A percentile compares a stretch with the other conserved stretches of the same genome.
Evolutionary conservation across 2,797 vertebrate genomes (phyloP).

Genomic region (Phrynocephalus vlangalii): DNA sequence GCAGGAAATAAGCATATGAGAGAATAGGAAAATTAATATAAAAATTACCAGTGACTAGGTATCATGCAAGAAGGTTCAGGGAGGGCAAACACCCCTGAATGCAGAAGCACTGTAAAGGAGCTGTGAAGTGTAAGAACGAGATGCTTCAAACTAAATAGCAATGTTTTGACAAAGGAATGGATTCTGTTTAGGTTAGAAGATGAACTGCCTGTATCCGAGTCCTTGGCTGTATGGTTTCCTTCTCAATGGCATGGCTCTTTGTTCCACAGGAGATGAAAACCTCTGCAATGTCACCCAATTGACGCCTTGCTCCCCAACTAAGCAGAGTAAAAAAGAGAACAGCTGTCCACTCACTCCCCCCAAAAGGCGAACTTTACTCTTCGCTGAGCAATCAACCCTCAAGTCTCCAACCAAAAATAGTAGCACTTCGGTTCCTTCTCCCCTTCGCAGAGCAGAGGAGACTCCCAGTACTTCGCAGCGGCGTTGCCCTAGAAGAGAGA

Average conservation of each 20-base stretch:
- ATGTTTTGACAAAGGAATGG: background rate
- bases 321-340: conserved; percentile 81
- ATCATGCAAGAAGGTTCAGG: too few relatives aligned
- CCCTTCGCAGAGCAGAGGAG: conserved; percentile 56
- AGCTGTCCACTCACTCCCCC: conserved; percentile 35
- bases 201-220: background rate
- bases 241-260: background rate
- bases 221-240: background rate
- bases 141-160: background rate
- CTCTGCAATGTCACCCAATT: conserved; percentile 83
- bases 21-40: background rate
- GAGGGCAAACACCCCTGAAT: background rate
- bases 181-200: background rate
- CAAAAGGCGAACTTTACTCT: conserved; percentile 79
- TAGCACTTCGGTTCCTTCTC: background rate
- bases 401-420: conserved; percentile 63
- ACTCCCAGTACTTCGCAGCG: conserved; percentile 56
- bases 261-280: conserved; percentile 87
- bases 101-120: background rate
- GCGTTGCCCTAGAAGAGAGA: conserved; percentile 35
- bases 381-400: conserved; percentile 68
- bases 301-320: conserved; percentile 86
- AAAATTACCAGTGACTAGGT: background rate
- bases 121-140: background rate
- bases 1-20: background rate